Base-by-base conservation (phyloP, 2,113 vertebrate genomes). In the Campylomormyrus numenius region DNA sequence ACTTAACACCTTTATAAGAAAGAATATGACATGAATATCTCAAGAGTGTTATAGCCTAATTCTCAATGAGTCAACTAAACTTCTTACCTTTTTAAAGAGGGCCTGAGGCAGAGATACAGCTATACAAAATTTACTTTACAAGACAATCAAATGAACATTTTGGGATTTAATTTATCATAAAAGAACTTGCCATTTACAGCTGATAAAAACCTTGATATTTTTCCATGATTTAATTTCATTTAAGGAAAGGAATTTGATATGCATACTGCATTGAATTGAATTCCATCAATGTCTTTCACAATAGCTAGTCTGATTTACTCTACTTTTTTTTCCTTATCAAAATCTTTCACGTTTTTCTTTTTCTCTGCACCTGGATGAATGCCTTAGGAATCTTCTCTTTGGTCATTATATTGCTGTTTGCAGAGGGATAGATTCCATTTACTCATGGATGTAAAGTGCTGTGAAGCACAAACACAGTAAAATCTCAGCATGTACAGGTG, bases 1-100 rank as follows among this genome's bases (percentile, higher is more conserved):
- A 93, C 94, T 95, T 95, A 95, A 95, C 94, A 95, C 94, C 95
- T 92, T 74, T 74, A 74, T 5, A 11, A 15, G 92, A 94, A 58
- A 58, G 56, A n/a, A 58, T 58, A 58, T 58, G 21, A 58, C 56
- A n/a, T 58, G n/a, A 58, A 53, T 56, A 35, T 53, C 10, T 87
- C 13, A 50, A 11, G 21, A 52, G 11, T 35, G n/a, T 39, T 50
- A 52, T 35, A 87, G 50, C 27, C 50, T 56, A 10, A 31, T 52
- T 46, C 35, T 9, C 45, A 85, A 85, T 39, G 42, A 46, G 39
- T 85, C 19, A 48, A 27, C 45, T 24, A 49, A 49, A 19, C 9
- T 0, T 50, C 45, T 49, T 85, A n/a, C 46, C 42, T 45, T 49
- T 85, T 85, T 10, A 4, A 85, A 85, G 46, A 27, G 8, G 42